These are phyloP conservation scores for Gouania willdenowi DNA, from an alignment of 2,797 vertebrate species.

Conservation along the genomic window DNA sequence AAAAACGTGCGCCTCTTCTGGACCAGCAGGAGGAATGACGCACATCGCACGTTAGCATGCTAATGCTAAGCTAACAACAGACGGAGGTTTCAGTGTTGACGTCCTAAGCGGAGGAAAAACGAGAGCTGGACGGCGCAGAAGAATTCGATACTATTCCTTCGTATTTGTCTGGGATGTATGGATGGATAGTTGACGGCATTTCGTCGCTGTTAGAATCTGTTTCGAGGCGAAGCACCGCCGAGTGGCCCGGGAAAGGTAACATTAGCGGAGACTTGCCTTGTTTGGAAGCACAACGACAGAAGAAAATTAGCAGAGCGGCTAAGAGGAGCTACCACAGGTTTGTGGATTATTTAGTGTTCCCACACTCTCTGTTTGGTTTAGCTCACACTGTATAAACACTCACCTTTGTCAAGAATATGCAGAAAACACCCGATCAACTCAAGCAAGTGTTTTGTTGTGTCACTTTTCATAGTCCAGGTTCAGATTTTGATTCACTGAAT, in stretches of 20 bases:
- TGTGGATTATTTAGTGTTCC: too few species aligned
- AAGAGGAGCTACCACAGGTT: conserved; percentile 80
- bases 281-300: conserved; percentile 33
- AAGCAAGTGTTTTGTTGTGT: too few species aligned
- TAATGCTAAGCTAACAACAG: conserved; percentile 32
- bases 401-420: too few species aligned
- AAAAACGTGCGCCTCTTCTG: conserved; percentile 12
- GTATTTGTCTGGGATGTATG: conserved; percentile 82
- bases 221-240: conserved; percentile 48
- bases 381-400: too few species aligned
- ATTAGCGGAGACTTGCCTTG: conserved; percentile 22
- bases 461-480: too few species aligned
- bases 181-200: conserved; percentile 82
- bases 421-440: too few species aligned
- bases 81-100: conserved; percentile 20
- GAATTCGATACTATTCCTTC: conserved; percentile 45
- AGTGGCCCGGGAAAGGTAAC: conserved; percentile 55
- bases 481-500: too few species aligned
- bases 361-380: too few species aligned
- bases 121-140: conserved; percentile 70
- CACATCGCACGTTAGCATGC: conserved; percentile 14
- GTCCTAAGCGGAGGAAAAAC: neutral
- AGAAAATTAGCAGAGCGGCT: conserved; percentile 59
- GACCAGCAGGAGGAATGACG: conserved; percentile 28
- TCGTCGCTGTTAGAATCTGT: conserved; percentile 79